Evolutionary conservation across 2,113 vertebrate species (phyloP), one percentile per base, ranked within the genome.

Genomic region (Petroica traversi): DNA sequence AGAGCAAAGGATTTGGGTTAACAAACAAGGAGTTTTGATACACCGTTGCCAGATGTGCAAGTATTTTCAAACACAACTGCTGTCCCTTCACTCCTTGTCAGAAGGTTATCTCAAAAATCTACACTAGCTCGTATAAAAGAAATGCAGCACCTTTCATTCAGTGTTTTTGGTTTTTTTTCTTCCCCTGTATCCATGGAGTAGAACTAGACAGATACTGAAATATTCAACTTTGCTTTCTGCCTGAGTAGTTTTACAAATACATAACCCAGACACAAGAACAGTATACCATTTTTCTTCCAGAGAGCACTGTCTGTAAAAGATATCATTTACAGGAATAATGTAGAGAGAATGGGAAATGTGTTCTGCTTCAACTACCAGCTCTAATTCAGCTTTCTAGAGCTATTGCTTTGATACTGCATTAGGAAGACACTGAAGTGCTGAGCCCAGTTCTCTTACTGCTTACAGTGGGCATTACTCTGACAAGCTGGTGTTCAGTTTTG

Each of bases 241-340:
- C 63, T 95, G 88, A 96, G 72, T 71, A 96, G 55, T 93, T 95
- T 95, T 80, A 94, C 88, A 94, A 95, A 95, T 88, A 58, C 54
- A 69, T 84, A 94, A 51, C 25, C 54, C 58, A 91, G 73, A 78
- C 79, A 86, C 33, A 72, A 75, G 57, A 84, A 57, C 45, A 69
- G 55, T 80, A 69, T 9, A 66, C 14, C 57, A n/a, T 91, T 96
- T 92, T 93, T 85, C 91, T 96, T 92, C 48, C 55, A 31, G 66
- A 85, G 61, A 90, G n/a, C 18, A 59, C 40, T 85, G 61, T 49
- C 31, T 94, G 75, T 92, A 84, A 91, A 96, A 89, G 72, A 77
- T 74, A 96, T 79, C 28, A 62, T 80, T 95, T 85, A 45, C 87
- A 94, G 69, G 13, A 88, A 73, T 92, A 87, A 94, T 55, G 81